phyloP scores from a whole-genome alignment of 2,113 vertebrate genomes.

The Hemiprocne comata region DNA sequence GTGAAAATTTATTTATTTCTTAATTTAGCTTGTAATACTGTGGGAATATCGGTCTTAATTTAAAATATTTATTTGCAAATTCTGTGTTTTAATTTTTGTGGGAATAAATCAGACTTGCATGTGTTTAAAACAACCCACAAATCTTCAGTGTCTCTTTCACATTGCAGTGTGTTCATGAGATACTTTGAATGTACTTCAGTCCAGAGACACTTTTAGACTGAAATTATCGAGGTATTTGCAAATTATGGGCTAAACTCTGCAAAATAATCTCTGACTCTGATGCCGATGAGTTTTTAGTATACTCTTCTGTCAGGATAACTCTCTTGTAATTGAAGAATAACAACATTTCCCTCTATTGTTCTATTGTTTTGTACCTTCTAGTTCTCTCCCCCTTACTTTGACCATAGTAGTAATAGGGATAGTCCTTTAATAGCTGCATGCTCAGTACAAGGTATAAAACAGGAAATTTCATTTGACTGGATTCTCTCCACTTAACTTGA shows the following conservation, averaged over 20 bases:
- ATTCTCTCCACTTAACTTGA: not conserved
- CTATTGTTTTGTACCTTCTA: not conserved
- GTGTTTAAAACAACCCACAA: not conserved
- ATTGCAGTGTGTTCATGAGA: not conserved
- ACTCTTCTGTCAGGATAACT: not conserved
- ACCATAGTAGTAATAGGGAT: not conserved
- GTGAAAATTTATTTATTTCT: not conserved
- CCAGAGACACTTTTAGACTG: not conserved
- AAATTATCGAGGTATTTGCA: not conserved
- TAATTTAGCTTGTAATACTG: not conserved
- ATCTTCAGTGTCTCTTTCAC: not conserved
- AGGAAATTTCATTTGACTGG: not conserved
- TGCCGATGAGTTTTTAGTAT: not conserved
- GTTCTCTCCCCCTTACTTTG: not conserved
- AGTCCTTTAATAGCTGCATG: not conserved
- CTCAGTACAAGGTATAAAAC: not conserved
- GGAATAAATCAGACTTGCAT: not conserved
- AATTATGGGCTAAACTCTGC: not conserved
- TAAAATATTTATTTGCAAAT: constrained; percentile 32
- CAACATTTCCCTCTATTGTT: not conserved
- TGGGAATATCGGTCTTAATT: not conserved
- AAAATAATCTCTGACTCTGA: not conserved
- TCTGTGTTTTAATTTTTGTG: not conserved
- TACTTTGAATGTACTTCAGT: not conserved
- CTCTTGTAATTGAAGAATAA: not conserved